A percentile compares a stretch with the other conserved stretches of the same genome.
phyloP scores from a whole-genome alignment of 2,113 vertebrate genomes.

The Talpa occidentalis region DNA sequence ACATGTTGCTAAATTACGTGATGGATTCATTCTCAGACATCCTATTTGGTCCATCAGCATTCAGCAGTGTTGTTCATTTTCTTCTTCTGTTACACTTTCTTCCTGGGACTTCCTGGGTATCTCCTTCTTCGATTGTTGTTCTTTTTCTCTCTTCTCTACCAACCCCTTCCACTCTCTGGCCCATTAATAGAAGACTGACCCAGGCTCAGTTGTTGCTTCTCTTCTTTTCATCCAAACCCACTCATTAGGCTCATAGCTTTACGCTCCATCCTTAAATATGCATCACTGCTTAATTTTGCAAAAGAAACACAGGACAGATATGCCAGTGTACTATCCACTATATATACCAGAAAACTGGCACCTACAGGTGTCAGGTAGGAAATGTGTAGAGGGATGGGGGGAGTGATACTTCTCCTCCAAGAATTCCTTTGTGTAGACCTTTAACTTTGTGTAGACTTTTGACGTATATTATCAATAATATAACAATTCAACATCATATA shows the following conservation, averaged over 20 bases:
- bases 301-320: slow-evolving; percentile 6
- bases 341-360: neutral
- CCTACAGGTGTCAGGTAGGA: neutral
- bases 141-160: neutral
- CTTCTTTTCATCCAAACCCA: neutral
- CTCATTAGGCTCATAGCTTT: neutral
- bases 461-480: neutral
- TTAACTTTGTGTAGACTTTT: too few species aligned
- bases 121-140: neutral
- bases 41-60: neutral
- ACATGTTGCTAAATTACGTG: neutral
- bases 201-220: neutral
- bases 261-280: neutral
- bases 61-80: neutral
- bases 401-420: neutral
- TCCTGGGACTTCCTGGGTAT: neutral
- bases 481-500: neutral
- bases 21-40: neutral
- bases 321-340: neutral
- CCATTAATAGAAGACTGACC: neutral
- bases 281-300: neutral
- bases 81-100: neutral
- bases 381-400: neutral
- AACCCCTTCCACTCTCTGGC: neutral
- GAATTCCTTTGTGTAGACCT: neutral